Base-by-base conservation (phyloP, 1,140 invertebrate genomes). In the Euura lappo region DNA sequence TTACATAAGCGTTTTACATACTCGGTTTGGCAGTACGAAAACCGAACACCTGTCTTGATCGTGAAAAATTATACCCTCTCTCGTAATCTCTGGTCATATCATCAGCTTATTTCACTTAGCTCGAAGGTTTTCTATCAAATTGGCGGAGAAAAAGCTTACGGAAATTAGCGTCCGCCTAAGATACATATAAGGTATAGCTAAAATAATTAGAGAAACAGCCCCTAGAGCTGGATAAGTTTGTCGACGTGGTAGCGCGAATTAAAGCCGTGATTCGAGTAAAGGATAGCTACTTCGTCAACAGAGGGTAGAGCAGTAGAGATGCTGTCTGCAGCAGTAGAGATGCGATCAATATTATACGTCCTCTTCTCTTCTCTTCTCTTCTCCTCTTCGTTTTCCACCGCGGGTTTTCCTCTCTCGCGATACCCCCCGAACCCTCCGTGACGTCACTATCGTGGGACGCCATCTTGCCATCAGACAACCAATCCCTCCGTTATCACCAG, bases 381-480 rank as follows among this genome's bases (percentile, higher is more conserved):
- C 28, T 44, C 42, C 44, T 28, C 3, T 28, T 28, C 10, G 7
- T 42, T 7, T 42, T 3, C 7, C 66, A 28, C 65, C 6, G 8
- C 6, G n/a, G 8, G 8, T 6, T 6, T 11, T 51, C 11, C 11
- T 11, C 47, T 6, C 6, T 11, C 11, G 6, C 47, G 6, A 6
- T 6, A 6, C 47, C 6, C 51, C 75, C 76, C 78, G 78, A 73
- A 79, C 78, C 77, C 81, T 79, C 81, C 77, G 78, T 85, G 85
- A 87, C 85, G 85, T 88, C 85, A 84, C 85, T 88, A 88, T 88
- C 86, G 79, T 83, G 76, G 83, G 84, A 86, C 86, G 86, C 86
- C 86, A 88, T 88, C 86, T 88, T 88, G 86, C 85, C 83, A 87
- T 87, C 86, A 86, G 84, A 86, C 86, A 86, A 87, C 83, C 83